A percentile compares a stretch with the other conserved stretches of the same genome.
Evolutionary conservation across 2,113 vertebrate species (phyloP).

Genomic region (Fregata magnificens): DNA sequence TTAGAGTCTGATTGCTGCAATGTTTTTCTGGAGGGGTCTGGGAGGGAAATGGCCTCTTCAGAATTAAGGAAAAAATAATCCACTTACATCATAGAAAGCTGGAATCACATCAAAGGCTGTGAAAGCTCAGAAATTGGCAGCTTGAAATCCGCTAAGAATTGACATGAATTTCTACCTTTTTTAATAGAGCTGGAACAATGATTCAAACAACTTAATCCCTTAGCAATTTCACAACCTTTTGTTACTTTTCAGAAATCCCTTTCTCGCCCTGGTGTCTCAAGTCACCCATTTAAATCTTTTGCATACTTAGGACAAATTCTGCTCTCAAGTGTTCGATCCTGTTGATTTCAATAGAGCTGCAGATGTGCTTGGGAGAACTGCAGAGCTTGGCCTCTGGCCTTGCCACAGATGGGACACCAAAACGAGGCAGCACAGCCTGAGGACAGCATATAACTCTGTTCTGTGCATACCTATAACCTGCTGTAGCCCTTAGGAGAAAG

Average conservation of each 20-base stretch:
- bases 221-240: constrained; percentile 41
- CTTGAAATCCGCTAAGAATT: constrained; percentile 43
- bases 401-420: background rate
- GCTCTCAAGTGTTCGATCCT: background rate
- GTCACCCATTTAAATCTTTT: background rate
- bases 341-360: background rate
- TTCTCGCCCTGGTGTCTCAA: constrained; percentile 1
- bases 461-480: background rate
- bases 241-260: constrained; percentile 38
- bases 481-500: background rate
- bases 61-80: constrained; percentile 54
- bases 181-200: constrained; percentile 42
- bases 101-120: constrained; percentile 70
- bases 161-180: constrained; percentile 69
- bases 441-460: background rate
- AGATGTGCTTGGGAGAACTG: background rate
- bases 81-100: constrained; percentile 65
- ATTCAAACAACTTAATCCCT: constrained; percentile 59
- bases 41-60: background rate
- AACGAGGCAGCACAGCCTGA: background rate
- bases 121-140: constrained; percentile 62
- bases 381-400: background rate
- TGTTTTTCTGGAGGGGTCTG: background rate
- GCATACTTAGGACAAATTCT: background rate
- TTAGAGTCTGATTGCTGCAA: background rate